Evolutionary conservation across 2,888 invertebrate species (phyloP).

Genomic region (Cheilosia pagana): DNA sequence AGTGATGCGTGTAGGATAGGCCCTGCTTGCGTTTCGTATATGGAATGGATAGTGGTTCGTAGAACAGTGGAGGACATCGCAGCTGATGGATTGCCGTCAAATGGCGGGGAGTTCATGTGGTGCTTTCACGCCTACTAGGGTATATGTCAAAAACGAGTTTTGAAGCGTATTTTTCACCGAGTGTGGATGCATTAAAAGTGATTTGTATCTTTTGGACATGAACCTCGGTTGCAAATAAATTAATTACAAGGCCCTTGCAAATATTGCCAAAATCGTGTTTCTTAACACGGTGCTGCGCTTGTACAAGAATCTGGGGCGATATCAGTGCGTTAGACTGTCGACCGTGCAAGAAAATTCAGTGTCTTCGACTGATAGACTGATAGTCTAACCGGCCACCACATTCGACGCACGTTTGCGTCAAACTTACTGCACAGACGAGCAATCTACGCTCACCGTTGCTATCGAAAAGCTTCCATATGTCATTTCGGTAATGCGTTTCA

Average conservation of each 20-base stretch:
- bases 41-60: neutral
- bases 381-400: too few species aligned
- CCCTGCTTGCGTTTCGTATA: slow-evolving; percentile 31
- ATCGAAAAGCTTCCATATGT: too few species aligned
- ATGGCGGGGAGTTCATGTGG: slow-evolving; percentile 36
- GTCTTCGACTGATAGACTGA: too few species aligned
- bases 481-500: too few species aligned
- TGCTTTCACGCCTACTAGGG: slow-evolving; percentile 1
- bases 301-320: too few species aligned
- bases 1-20: slow-evolving; percentile 45
- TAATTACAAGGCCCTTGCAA: neutral
- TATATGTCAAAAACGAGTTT: neutral
- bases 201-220: slow-evolving; percentile 31
- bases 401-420: too few species aligned
- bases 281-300: neutral
- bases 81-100: slow-evolving; percentile 64
- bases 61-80: neutral
- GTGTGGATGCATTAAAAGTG: slow-evolving; percentile 26
- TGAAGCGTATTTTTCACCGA: neutral
- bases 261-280: neutral
- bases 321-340: too few species aligned
- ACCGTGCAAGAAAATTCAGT: too few species aligned
- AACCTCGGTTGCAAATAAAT: slow-evolving; percentile 2
- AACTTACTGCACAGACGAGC: too few species aligned
- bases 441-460: too few species aligned